phyloP scores from a whole-genome alignment of 2,113 vertebrate species.

The Gallinago media region DNA sequence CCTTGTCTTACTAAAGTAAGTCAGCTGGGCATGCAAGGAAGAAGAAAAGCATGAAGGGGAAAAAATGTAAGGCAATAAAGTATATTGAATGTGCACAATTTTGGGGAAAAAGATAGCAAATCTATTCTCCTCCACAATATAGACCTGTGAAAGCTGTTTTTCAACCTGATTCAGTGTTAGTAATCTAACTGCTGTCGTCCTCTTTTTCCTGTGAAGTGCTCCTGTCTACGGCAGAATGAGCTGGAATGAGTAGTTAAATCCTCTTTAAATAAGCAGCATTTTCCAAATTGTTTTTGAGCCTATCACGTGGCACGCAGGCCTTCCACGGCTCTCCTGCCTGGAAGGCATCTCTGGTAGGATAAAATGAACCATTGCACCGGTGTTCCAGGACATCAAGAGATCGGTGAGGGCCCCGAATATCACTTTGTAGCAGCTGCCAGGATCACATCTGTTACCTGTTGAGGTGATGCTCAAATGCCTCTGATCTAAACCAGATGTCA shows the following conservation, averaged over 20 bases:
- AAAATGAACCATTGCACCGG: background rate
- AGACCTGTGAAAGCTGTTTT: background rate
- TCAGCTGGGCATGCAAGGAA: background rate
- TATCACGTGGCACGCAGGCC: background rate
- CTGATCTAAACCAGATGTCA: background rate
- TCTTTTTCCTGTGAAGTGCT: background rate
- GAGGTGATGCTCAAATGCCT: background rate
- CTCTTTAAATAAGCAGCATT: slow-evolving; percentile 42
- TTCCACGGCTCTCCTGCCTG: background rate
- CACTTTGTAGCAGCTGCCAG: background rate
- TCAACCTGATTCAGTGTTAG: background rate
- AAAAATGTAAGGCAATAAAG: background rate
- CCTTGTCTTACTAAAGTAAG: background rate
- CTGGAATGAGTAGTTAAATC: slow-evolving; percentile 50
- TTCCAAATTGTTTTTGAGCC: slow-evolving; percentile 50
- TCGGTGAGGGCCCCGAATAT: background rate
- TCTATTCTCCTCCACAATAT: background rate
- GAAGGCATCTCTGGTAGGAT: background rate
- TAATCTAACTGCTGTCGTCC: background rate
- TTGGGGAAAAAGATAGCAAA: rapidly evolving
- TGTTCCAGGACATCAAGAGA: background rate
- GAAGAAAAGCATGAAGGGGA: background rate
- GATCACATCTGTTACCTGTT: slow-evolving; percentile 26
- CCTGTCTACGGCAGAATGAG: background rate
- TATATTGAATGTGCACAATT: background rate